These are phyloP conservation scores for Taurulus bubalis DNA, from an alignment of 2,113 vertebrate species.

Conservation along the genomic window DNA sequence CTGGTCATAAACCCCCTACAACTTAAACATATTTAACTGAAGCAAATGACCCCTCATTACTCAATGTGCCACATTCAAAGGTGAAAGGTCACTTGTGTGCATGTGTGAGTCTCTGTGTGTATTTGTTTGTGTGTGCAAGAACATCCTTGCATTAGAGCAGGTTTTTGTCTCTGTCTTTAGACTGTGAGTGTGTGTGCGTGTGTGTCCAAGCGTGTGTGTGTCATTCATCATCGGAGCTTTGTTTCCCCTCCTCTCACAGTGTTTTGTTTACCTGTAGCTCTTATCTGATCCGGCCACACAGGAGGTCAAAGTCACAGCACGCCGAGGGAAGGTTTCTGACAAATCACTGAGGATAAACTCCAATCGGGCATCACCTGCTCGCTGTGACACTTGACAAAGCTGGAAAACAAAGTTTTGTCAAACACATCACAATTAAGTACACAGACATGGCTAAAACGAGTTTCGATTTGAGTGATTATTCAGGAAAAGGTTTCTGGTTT, in stretches of 20 bases:
- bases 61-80: constrained; percentile 69
- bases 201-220: neutral
- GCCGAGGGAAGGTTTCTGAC: constrained; percentile 24
- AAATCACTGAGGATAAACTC: constrained; percentile 10
- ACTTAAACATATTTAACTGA: constrained; percentile 71
- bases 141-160: constrained; percentile 13
- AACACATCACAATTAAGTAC: constrained; percentile 17
- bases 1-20: constrained; percentile 42
- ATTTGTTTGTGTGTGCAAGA: constrained; percentile 5
- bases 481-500: constrained; percentile 59
- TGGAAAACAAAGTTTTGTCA: constrained; percentile 48
- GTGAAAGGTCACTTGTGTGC: constrained; percentile 52
- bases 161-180: constrained; percentile 22
- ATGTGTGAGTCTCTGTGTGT: constrained; percentile 12
- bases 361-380: constrained; percentile 4
- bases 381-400: constrained; percentile 40
- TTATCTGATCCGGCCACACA: constrained; percentile 66
- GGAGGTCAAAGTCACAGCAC: constrained; percentile 60
- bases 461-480: constrained; percentile 48
- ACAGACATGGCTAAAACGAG: constrained; percentile 27
- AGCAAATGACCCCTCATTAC: constrained; percentile 76
- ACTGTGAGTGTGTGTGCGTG: constrained; percentile 26
- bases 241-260: constrained; percentile 58
- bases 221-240: constrained; percentile 64
- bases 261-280: constrained; percentile 76